These are phyloP conservation scores for Stegastes partitus DNA, from an alignment of 2,113 vertebrate genomes.

Conservation along the genomic window DNA sequence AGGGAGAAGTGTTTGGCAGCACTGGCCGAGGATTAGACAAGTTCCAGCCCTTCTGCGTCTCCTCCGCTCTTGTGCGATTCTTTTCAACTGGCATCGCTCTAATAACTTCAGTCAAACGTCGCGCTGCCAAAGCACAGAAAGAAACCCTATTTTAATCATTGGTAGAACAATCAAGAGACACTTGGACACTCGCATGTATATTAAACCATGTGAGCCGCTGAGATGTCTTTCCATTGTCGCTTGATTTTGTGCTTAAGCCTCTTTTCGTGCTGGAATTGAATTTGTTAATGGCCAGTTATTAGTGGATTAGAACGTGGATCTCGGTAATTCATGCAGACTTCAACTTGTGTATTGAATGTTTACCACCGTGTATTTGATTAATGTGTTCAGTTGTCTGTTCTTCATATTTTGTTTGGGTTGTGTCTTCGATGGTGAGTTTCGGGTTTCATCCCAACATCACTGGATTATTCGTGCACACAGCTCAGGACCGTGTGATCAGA, in stretches of 20 bases:
- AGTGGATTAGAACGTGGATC: slow-evolving; percentile 7
- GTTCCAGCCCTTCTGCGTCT: slow-evolving; percentile 27
- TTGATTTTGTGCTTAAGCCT: slow-evolving; percentile 25
- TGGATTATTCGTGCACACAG: slow-evolving; percentile 4
- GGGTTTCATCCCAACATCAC: slow-evolving; percentile 36
- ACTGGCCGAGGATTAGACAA: slow-evolving; percentile 11
- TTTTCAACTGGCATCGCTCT: slow-evolving; percentile 33
- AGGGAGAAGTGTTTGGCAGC: slow-evolving; percentile 21
- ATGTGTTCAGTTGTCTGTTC: slow-evolving; percentile 34
- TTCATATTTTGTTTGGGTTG: slow-evolving; percentile 33
- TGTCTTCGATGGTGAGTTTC: slow-evolving; percentile 27
- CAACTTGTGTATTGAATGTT: slow-evolving; percentile 49
- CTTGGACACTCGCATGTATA: slow-evolving; percentile 30
- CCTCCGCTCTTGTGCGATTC: slow-evolving; percentile 40
- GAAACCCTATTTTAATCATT: slow-evolving; percentile 48
- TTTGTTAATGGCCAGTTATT: not conserved
- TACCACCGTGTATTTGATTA: slow-evolving; percentile 41
- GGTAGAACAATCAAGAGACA: slow-evolving; percentile 31
- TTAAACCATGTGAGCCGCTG: slow-evolving; percentile 49
- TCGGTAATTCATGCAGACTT: slow-evolving; percentile 29
- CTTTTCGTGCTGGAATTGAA: not conserved
- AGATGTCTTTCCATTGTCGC: slow-evolving; percentile 31
- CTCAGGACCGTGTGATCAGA: slow-evolving; percentile 44
- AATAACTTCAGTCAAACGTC: slow-evolving; percentile 47
- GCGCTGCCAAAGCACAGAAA: slow-evolving; percentile 19